These are phyloP conservation scores for Lithobates sylvaticus DNA, from an alignment of 2,797 vertebrate genomes.

Conservation along the genomic window DNA sequence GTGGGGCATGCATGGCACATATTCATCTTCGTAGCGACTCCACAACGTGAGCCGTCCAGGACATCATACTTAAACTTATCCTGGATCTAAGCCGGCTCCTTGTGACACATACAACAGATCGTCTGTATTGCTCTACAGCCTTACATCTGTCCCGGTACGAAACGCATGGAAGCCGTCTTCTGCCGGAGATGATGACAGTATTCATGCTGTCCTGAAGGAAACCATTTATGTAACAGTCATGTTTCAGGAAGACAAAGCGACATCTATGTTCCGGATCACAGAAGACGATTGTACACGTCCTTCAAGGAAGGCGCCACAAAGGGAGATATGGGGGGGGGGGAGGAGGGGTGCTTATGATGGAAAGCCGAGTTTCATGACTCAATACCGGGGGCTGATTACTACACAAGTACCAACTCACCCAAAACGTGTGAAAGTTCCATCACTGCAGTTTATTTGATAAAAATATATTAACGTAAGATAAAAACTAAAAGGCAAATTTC, in stretches of 20 bases:
- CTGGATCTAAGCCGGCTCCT: neutral
- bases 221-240: conserved; percentile 21
- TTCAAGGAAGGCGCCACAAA: neutral
- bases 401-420: neutral
- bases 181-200: neutral
- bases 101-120: neutral
- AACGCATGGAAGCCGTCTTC: neutral
- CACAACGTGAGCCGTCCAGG: conserved; percentile 1
- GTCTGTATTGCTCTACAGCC: neutral
- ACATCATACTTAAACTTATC: neutral
- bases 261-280: neutral
- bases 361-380: neutral
- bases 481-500: too few species aligned
- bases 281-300: neutral
- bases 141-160: conserved; percentile 16
- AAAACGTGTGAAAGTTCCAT: neutral
- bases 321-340: too few species aligned
- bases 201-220: neutral
- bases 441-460: too few species aligned
- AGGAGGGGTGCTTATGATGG: neutral
- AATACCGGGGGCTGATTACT: neutral
- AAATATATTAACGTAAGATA: too few species aligned
- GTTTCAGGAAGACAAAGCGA: neutral
- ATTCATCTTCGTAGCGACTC: neutral
- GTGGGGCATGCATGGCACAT: neutral